Evolutionary conservation across 2,888 invertebrate genomes (phyloP), one percentile per base, ranked within the genome.

Genomic region (Alcis repandata): DNA sequence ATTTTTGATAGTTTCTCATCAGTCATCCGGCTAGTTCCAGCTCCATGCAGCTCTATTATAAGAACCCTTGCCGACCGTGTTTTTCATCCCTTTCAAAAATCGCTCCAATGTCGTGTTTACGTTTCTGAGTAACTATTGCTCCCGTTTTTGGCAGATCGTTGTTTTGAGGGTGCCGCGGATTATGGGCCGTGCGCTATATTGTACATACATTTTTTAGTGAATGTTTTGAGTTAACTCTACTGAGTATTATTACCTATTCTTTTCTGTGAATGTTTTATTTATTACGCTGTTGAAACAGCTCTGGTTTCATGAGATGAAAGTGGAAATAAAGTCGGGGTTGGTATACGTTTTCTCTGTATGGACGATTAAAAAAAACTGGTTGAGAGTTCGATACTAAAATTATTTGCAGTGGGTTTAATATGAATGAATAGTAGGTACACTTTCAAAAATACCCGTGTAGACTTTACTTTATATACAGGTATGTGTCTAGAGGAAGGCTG

Each of bases 71-170:
- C 80, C 82, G 81, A 86, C 88, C 36, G 51, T 87, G 86, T 87
- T 54, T 36, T 64, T 90, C 87, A 89, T 91, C 90, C 91, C 88
- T 86, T 80, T 91, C 88, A 89, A 90, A 91, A 91, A 91, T 87
- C 85, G 87, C 82, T 89, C 82, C 80, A 82, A 87, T 82, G 83
- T 83, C 85, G 80, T 87, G 86, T 84, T 87, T 85, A 87, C 84
- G 83, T 80, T 79, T 73, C 20, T 74, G 79, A 81, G 84, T 88
- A 87, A 86, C 88, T 87, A 88, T 85, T 89, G 90, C 85, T 89
- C 86, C 80, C 84, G 80, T 89, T 90, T 85, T 84, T 80, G 79
- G 71, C 80, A 82, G 83, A 83, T 82, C 79, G 65, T 66, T 66
- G 60, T 66, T 75, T 80, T 75, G 78, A 66, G 79, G 78, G 75